phyloP scores from a whole-genome alignment of 2,113 vertebrate genomes.

The Gymnogyps californianus region DNA sequence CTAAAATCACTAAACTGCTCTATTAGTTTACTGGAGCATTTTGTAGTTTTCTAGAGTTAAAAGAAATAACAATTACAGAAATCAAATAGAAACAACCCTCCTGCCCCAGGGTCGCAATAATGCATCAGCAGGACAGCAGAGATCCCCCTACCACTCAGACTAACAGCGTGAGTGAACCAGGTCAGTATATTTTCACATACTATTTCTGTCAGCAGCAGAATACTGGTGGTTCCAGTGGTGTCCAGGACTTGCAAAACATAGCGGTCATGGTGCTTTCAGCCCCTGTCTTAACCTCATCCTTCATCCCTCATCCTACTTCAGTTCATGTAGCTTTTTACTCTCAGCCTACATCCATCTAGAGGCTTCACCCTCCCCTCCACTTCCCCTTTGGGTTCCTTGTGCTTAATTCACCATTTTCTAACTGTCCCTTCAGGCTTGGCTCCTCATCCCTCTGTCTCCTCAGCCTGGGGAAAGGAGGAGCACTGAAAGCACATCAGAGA shows the following conservation, averaged over 20 bases:
- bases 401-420: neutral
- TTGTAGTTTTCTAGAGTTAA: neutral
- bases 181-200: neutral
- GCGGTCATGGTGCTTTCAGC: neutral
- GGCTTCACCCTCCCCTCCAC: accelerated
- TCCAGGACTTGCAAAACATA: neutral
- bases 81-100: neutral
- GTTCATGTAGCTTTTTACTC: neutral
- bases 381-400: neutral
- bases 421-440: neutral
- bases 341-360: neutral
- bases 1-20: neutral
- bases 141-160: neutral
- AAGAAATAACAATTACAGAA: neutral
- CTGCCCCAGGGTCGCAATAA: neutral
- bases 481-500: neutral
- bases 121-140: neutral
- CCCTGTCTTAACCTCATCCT: neutral
- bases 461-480: neutral
- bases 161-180: neutral
- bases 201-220: neutral
- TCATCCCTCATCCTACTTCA: neutral
- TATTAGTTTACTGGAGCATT: neutral
- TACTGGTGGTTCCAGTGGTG: neutral
- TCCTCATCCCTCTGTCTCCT: neutral